These are phyloP conservation scores for Drosophila pallidifrons DNA, from an alignment of 1,140 invertebrate species.

Conservation along the genomic window DNA sequence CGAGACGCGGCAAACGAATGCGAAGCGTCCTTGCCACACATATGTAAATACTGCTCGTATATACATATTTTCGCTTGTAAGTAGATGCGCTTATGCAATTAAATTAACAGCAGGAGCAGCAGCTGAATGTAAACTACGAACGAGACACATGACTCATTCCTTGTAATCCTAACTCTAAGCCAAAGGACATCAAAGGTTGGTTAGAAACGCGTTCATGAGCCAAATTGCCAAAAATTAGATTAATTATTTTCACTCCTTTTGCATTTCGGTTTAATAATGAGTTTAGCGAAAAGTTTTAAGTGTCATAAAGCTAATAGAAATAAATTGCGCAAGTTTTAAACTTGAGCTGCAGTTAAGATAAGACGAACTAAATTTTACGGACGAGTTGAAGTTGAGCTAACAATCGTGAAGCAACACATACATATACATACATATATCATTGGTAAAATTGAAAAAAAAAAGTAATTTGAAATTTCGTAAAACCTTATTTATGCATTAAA, in stretches of 20 bases:
- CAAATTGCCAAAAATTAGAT: neutral
- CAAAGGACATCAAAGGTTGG: neutral
- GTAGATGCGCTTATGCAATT: constrained; percentile 50
- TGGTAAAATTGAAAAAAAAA: too few species aligned
- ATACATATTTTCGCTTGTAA: neutral
- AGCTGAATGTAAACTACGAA: constrained; percentile 15
- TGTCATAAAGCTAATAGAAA: too few species aligned
- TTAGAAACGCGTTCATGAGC: neutral
- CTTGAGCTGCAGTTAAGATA: too few species aligned
- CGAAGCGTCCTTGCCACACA: constrained; percentile 25
- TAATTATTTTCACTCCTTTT: neutral
- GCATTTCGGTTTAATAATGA: too few species aligned
- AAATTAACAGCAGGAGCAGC: constrained; percentile 61
- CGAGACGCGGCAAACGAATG: constrained; percentile 13
- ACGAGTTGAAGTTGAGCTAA: too few species aligned
- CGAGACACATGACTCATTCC: neutral
- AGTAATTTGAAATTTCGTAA: too few species aligned
- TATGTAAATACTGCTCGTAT: neutral
- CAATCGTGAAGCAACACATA: too few species aligned
- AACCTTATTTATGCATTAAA: too few species aligned
- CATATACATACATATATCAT: too few species aligned
- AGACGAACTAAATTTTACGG: too few species aligned
- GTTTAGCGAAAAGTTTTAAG: too few species aligned
- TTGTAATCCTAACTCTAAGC: neutral
- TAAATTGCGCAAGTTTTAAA: too few species aligned